Percentiles rank a stretch among this genome's conserved stretches.
phyloP scores from a whole-genome alignment of 2,888 invertebrate genomes.

The Brachypalpus laphriformis region DNA sequence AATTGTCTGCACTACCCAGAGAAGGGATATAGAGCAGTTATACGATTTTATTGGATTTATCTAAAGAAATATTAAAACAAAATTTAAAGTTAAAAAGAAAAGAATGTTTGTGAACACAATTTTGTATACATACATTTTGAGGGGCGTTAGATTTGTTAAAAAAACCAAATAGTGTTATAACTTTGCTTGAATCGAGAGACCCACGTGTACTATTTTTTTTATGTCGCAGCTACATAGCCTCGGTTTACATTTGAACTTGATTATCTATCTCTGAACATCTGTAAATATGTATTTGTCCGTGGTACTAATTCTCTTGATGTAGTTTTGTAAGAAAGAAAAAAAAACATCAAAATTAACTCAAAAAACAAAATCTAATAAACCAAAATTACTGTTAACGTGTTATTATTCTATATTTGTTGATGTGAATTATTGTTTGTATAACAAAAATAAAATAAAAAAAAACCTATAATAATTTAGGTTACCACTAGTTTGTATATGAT shows the following conservation, averaged over 20 bases:
- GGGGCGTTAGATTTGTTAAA: conserved; percentile 12
- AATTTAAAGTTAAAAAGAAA: not conserved
- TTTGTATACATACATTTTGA: not conserved
- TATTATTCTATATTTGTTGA: conserved; percentile 65
- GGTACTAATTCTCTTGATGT: conserved; percentile 4
- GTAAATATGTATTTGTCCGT: not conserved
- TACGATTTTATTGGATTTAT: not conserved
- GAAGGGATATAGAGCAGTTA: not conserved
- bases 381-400: conserved; percentile 67
- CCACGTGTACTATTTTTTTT: not conserved
- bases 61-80: no score
- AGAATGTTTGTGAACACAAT: not conserved
- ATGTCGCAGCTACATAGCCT: not conserved
- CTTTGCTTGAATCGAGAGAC: not conserved
- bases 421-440: conserved; percentile 61
- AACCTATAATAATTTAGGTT: conserved; percentile 46
- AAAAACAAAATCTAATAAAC: conserved; percentile 49
- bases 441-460: conserved; percentile 31
- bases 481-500: conserved; percentile 31
- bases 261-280: not conserved
- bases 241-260: not conserved
- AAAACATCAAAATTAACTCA: conserved; percentile 3
- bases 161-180: not conserved
- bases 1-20: not conserved
- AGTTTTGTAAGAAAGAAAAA: conserved; percentile 13